These are phyloP conservation scores for Platycheirus rosarum DNA, from an alignment of 2,888 invertebrate species.

Conservation along the genomic window DNA sequence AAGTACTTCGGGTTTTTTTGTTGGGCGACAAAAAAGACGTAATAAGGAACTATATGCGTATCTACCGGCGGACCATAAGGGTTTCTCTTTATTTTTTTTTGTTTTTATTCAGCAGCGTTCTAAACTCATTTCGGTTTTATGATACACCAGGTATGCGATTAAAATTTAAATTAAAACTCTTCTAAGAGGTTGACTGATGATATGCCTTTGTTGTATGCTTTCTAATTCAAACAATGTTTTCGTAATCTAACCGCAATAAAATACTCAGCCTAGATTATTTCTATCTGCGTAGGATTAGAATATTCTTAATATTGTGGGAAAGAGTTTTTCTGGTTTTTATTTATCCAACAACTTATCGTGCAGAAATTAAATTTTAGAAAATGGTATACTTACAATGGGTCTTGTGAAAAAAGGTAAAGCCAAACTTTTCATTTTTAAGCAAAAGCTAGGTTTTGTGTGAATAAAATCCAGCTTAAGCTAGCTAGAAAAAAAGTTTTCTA, in stretches of 20 bases:
- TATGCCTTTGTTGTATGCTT: neutral
- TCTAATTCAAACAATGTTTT: conserved; percentile 37
- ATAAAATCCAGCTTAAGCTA: no score
- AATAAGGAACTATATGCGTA: conserved; percentile 15
- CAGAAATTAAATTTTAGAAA: no score
- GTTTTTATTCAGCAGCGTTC: conserved; percentile 43
- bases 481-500: no score
- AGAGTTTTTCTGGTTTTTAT: no score
- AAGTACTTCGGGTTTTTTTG: conserved; percentile 9
- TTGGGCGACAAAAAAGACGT: neutral
- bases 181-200: conserved; percentile 24
- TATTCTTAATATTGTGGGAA: no score
- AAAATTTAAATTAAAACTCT: conserved; percentile 52
- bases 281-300: neutral
- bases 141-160: conserved; percentile 48
- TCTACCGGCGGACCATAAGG: conserved; percentile 42
- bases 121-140: conserved; percentile 56
- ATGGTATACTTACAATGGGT: no score
- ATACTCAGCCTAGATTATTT: neutral
- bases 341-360: no score
- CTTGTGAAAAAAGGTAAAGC: no score
- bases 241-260: conserved; percentile 12
- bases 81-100: conserved; percentile 23
- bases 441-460: no score
- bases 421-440: no score